Base-by-base conservation (phyloP, 2,888 invertebrate species). In the Lutraria lutraria region DNA sequence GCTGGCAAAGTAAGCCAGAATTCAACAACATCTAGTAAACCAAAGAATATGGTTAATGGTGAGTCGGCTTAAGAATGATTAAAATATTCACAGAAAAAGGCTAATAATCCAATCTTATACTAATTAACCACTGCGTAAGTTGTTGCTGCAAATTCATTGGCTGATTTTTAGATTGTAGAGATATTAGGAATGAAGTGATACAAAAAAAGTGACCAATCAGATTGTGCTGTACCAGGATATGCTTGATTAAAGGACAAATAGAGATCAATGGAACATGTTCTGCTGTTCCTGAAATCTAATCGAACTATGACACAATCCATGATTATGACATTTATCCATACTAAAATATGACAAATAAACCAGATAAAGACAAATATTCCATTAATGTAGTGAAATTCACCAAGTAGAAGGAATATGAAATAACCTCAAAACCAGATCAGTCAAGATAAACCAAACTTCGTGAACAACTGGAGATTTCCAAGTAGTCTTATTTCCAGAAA, bases 1-100 rank as follows among this genome's bases (percentile, higher is more conserved):
- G 90, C 72, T 25, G 93, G 91, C 43, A 95, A 94, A 90, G 88
- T 68, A 76, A 94, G 89, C 81, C 72, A 93, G 93, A 86, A 89
- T 88, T 76, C 91, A 89, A 43, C n/a, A n/a, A 80, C 90, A 88
- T 83, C 91, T 84, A 88, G 88, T 88, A 81, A 52, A 76, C 15
- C 76, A 19, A 76, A 76, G 19, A 76, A 76, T 76, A 76, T 76
- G 76, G 76, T 76, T 6, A 76, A 76, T 19, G 76, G 76, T 3
- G 76, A 76, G 34, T 76, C 76, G 6, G 76, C 34, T 12, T 76
- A 76, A 19, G 76, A 76, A 34, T 34, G 15, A n/a, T 31, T 31
- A 34, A 76, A 76, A 76, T 31, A 2, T 15, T 76, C 76, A 76
- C 31, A 31, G 31, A 19, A 76, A 76, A 76, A 31, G 76, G 76